phyloP scores from a whole-genome alignment of 2,888 invertebrate genomes.

The Zygothrica quintamaculata region DNA sequence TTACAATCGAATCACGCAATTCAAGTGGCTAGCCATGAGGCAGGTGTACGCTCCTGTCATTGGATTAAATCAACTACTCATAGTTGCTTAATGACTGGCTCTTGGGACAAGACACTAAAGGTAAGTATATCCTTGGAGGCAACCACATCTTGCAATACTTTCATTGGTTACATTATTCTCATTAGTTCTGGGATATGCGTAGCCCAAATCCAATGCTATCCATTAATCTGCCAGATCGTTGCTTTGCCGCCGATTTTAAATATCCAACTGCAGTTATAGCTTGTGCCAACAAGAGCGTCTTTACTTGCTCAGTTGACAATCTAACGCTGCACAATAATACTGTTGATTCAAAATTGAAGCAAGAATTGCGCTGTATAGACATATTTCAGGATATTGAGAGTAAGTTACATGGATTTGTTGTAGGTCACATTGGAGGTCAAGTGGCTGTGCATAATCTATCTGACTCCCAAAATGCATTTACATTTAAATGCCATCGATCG shows the following conservation, averaged over 20 bases:
- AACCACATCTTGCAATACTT: too few species aligned
- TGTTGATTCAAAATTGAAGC: conserved; percentile 86
- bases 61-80: conserved; percentile 97
- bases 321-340: conserved; percentile 88
- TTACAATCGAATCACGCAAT: conserved; percentile 93
- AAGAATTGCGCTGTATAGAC: conserved; percentile 94
- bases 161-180: too few species aligned
- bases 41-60: conserved; percentile 97
- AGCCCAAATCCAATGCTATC: conserved; percentile 93
- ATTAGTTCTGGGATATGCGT: conserved; percentile 97
- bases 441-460: conserved; percentile 98
- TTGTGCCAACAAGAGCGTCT: conserved; percentile 94
- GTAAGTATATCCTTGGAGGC: too few species aligned
- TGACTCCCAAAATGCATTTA: conserved; percentile 86
- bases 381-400: conserved; percentile 97
- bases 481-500: conserved; percentile 97
- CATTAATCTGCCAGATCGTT: conserved; percentile 94
- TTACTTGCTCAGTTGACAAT: conserved; percentile 96
- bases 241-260: conserved; percentile 98
- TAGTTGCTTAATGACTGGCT: conserved; percentile 98
- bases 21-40: conserved; percentile 96
- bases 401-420: conserved; percentile 93
- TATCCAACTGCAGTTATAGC: conserved; percentile 99
- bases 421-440: conserved; percentile 97
- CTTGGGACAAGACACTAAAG: conserved; percentile 98